phyloP scores from a whole-genome alignment of 35 echinoderm and acorn worm genomes.

The Amphiura filiformis region DNA sequence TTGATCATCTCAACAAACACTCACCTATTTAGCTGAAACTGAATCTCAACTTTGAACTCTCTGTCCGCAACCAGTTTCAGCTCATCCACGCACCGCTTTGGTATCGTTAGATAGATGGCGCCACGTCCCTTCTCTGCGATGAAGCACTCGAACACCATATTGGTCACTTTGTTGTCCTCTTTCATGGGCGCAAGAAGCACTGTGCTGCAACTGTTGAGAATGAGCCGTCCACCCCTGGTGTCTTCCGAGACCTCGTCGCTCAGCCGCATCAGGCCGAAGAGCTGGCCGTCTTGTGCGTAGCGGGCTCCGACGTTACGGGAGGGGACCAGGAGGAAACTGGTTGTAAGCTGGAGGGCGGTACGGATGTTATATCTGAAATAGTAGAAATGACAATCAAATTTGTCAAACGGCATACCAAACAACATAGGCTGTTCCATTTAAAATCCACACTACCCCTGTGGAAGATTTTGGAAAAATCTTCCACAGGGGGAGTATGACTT shows the following conservation, averaged over 20 bases:
- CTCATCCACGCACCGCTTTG: slow-evolving; percentile 80
- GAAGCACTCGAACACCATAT: slow-evolving; percentile 56
- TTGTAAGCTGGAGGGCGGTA: slow-evolving; percentile 78
- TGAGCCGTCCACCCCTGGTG: slow-evolving; percentile 74
- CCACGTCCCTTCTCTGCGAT: slow-evolving; percentile 88
- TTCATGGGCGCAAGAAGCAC: slow-evolving; percentile 54
- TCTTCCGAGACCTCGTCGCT: slow-evolving; percentile 86
- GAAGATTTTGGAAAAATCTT: too few relatives aligned
- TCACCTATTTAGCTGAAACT: slow-evolving; percentile 95
- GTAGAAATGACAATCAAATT: neutral
- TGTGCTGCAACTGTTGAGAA: slow-evolving; percentile 85
- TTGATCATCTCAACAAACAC: too few relatives aligned
- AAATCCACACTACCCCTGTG: too few relatives aligned
- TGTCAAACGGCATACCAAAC: neutral
- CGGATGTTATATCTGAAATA: slow-evolving; percentile 80
- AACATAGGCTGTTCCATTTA: too few relatives aligned
- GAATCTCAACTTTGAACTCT: slow-evolving; percentile 71
- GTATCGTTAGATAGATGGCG: slow-evolving; percentile 80
- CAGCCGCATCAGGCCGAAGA: slow-evolving; percentile 85
- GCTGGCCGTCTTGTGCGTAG: slow-evolving; percentile 86
- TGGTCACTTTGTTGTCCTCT: neutral
- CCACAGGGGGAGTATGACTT: too few relatives aligned
- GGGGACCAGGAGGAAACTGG: slow-evolving; percentile 90
- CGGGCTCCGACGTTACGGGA: slow-evolving; percentile 73
- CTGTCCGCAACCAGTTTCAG: slow-evolving; percentile 65